phyloP scores from a whole-genome alignment of 2,797 vertebrate species.

The Oreortyx pictus region DNA sequence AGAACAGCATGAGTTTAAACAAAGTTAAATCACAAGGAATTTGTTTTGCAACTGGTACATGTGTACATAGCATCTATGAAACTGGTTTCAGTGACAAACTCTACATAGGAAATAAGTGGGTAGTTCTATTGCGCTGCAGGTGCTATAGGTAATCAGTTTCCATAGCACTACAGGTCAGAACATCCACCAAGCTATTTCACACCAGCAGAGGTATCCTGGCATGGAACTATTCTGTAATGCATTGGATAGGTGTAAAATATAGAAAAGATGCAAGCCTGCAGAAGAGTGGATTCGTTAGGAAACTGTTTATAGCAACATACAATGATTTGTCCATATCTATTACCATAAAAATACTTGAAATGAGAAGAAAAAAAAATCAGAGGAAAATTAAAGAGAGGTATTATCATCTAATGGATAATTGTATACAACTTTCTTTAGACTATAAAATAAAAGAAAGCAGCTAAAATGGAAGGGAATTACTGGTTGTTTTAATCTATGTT shows the following conservation, averaged over 20 bases:
- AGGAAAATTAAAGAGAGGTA: background rate
- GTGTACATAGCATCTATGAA: background rate
- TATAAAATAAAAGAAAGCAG: background rate
- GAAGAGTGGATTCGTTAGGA: background rate
- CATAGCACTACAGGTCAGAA: fast-evolving
- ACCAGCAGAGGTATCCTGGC: background rate
- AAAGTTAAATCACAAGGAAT: fast-evolving
- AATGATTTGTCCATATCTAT: background rate
- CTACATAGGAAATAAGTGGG: background rate
- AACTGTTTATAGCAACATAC: background rate
- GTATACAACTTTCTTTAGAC: background rate
- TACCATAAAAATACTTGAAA: background rate
- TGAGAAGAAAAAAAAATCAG: background rate
- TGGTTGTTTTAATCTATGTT: background rate
- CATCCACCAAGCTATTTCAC: background rate
- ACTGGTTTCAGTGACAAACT: background rate
- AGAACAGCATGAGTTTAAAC: background rate
- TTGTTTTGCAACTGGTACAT: background rate
- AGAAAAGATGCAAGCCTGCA: background rate
- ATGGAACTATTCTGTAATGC: background rate
- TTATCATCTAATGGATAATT: background rate
- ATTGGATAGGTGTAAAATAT: background rate
- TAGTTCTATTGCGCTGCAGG: background rate
- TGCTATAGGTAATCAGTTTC: background rate
- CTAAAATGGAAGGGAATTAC: background rate